Evolutionary conservation across 92 coral and sea anemone species (phyloP), one percentile per base, ranked within the genome.

Genomic region (Paragorgia papillata): DNA sequence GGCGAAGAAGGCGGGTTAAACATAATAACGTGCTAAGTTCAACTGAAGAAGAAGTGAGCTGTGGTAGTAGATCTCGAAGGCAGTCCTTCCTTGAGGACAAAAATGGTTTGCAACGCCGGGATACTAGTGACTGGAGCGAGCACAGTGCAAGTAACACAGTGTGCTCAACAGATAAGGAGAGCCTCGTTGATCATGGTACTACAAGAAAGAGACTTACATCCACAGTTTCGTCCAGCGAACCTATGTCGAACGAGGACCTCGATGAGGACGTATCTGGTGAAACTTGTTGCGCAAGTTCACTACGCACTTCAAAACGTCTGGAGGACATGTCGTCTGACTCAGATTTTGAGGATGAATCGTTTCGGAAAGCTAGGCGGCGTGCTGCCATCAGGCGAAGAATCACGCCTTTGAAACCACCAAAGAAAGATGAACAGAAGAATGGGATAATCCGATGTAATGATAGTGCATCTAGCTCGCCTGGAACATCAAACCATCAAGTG

Each of bases 261-360:
- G 19, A 40, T 0, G 57, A n/a, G 76, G 25, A 17, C 19, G 34
- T 4, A 14, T 15, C 26, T 7, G 20, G 32, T 21, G 33, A 44
- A 48, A 71, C 32, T 21, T 22, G 29, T 48, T 69, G 35, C 3
- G 40, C 60, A 30, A 57, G 51, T 9, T 35, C 64, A 15, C 49
- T 30, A 17, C 8, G 63, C 32, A 56, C 3, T 28, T 22, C 62
- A 17, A 56, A 56, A 56, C 62, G 62, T 22, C 33, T 56, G 3
- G 30, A 22, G 28, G 30, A 35, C 24, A 2, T 71, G 17, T 71
- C 78, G 24, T 53, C 78, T 14, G 78, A 71, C 59, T 70, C 77
- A 25, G 77, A 70, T 55, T 71, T 71, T 34, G 78, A 71, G 20
- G 78, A 71, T n/a, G 78, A 55, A 27, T 55, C 64, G 32, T 24